Base-by-base conservation (phyloP, 2,797 vertebrate genomes). In the Malurus splendens region DNA sequence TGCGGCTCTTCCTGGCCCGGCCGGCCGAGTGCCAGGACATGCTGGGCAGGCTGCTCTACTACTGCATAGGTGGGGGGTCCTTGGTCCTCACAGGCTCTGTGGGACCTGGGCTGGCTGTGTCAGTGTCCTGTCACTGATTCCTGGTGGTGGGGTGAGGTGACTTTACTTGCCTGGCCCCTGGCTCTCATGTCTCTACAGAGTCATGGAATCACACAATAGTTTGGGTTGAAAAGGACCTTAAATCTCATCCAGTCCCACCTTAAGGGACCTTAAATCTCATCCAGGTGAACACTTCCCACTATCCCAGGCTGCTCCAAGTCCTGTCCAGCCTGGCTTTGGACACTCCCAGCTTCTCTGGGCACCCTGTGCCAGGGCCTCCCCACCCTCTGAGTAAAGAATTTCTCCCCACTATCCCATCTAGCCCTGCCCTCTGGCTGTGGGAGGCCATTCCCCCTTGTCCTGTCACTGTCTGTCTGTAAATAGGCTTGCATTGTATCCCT, bases 1-100 rank as follows among this genome's bases (percentile, higher is more conserved):
- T 98, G 93, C 97, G 98, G 17, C 97, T 99, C 24, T 99, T 99
- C 95, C 94, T 99, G 77, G 96, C 96, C 6, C 98, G 98, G 1
- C 99, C 99, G 3, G 98, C 99, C 0, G 99, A 99, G 95, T 99
- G 97, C 12, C 99, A 99, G 93, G 99, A 99, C 95, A 98, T 95
- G 96, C 97, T 99, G 27, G 99, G 99, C 23, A 97, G 98, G 14
- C 97, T 99, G 86, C 95, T 99, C 54, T 93, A 98, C 88, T 98
- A 98, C 95, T 99, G 98, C 95, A 98, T 99, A 79, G 99, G 99
- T 99, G 82, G 42, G 82, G 45, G 96, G 82, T 36, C 81, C 65
- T 32, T 44, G 14, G 98, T 98, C 82, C 96, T 98, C 70, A 60
- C 97, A 98, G 95, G 97, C 97, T 1, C 96, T 98, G 90, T 89